Percentiles rank a stretch among this genome's conserved stretches.
These are phyloP conservation scores for Drosophila histrio DNA, from an alignment of 2,888 invertebrate genomes.

Conservation along the genomic window DNA sequence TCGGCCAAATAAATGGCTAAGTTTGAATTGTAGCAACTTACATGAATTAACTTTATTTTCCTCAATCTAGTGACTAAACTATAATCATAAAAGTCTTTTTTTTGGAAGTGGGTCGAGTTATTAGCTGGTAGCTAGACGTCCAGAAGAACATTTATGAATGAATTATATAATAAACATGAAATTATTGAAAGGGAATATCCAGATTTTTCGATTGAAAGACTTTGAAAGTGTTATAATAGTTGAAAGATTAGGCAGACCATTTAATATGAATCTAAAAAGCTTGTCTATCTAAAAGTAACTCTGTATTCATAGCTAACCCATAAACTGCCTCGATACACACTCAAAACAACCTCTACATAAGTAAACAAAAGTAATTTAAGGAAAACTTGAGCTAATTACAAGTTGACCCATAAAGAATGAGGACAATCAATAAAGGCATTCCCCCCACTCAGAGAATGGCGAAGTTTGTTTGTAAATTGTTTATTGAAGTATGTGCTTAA, in stretches of 20 bases:
- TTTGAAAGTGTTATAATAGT: no score
- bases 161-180: no score
- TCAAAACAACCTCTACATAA: neutral
- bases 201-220: no score
- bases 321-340: neutral
- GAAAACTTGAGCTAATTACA: neutral
- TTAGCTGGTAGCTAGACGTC: no score
- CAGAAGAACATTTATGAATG: no score
- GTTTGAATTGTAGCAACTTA: no score
- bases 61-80: no score
- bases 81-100: no score
- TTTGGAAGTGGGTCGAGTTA: no score
- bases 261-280: neutral
- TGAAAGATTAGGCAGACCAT: neutral
- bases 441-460: neutral
- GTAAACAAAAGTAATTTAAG: neutral
- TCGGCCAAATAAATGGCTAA: no score
- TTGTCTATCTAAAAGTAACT: neutral
- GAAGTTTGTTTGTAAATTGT: slow-evolving; percentile 23
- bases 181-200: no score
- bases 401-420: neutral
- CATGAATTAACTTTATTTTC: no score
- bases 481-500: slow-evolving; percentile 14
- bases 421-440: slow-evolving; percentile 1
- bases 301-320: neutral